Evolutionary conservation across 2,797 vertebrate species (phyloP), one percentile per base, ranked within the genome.

Genomic region (Muscicapa striata): DNA sequence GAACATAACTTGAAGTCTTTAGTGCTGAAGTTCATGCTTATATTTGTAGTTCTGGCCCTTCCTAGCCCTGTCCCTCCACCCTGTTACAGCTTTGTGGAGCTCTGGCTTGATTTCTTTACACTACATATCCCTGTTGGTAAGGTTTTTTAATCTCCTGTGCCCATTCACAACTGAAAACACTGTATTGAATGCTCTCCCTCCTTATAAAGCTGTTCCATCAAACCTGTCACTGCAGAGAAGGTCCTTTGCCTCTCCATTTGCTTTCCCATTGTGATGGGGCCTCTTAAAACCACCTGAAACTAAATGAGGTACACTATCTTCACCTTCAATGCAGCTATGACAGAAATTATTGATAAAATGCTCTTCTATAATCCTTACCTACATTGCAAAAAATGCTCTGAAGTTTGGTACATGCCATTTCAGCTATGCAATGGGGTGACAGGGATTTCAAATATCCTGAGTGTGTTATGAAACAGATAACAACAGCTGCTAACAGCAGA

Each of bases 51-150:
- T n/a, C 32, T 72, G 14, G 22, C 49, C 36, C 40, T 67, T 52
- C 29, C 15, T 59, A 48, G 12, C 6, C 34, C 16, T 34, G 32
- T 32, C 20, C 27, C 62, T 63, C 21, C 6, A 9, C 14, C 17
- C 40, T 36, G 18, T 23, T 57, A 48, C 32, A 51, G n/a, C 48
- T 34, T 81, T 81, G 19, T 55, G 14, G 11, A 15, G 4, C 34
- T 68, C 22, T 70, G 30, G 49, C 13, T 80, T 64, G 22, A 4
- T 27, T 81, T 84, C 32, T 34, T 79, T 55, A 40, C 4, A 15
- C n/a, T 51, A 17, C 11, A 52, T 18, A 49, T 14, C 4, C 26
- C 10, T 2, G 0, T 40, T 68, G 16, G 2, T 41, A 20, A 4
- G 9, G 2, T 2, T 18, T n/a, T 66, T 48, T 4, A 15, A 54